These are phyloP conservation scores for Eupristina koningsbergeri DNA, from an alignment of 1,140 invertebrate species.

Conservation along the genomic window DNA sequence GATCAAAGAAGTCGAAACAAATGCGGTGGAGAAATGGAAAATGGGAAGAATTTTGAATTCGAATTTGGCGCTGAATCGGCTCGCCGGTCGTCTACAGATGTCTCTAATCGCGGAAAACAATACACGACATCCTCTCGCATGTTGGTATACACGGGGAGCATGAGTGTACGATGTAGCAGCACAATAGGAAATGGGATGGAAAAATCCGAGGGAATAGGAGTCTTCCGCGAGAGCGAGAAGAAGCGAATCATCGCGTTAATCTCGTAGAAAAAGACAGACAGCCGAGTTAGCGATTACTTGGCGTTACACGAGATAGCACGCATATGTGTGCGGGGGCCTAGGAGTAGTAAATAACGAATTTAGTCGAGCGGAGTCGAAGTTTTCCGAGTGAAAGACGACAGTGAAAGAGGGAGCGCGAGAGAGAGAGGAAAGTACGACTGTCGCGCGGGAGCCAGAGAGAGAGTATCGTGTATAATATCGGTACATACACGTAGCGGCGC, in stretches of 20 bases:
- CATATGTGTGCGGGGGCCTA: not conserved
- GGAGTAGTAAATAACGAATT: not conserved
- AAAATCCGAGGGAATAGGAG: not conserved
- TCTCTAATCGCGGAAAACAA: slow-evolving; percentile 38
- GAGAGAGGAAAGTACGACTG: not conserved
- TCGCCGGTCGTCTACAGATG: slow-evolving; percentile 35
- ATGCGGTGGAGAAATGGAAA: too few species aligned
- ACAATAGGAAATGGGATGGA: slow-evolving; percentile 2
- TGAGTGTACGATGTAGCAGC: not conserved
- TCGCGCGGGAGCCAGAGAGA: not conserved
- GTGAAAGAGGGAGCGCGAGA: not conserved
- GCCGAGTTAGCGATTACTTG: too few species aligned
- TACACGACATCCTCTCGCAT: not conserved
- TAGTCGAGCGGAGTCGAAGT: not conserved
- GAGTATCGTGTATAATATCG: not conserved
- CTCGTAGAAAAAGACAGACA: not conserved
- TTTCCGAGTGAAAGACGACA: not conserved
- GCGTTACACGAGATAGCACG: not conserved
- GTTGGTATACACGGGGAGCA: not conserved
- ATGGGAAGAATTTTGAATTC: not conserved
- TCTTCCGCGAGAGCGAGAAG: not conserved
- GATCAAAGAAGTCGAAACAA: too few species aligned
- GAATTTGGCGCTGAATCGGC: slow-evolving; percentile 2
- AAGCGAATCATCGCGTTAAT: not conserved
- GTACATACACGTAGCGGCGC: not conserved